Base-by-base conservation (phyloP, 2,888 invertebrate species). In the Drosophila barbarae region DNA sequence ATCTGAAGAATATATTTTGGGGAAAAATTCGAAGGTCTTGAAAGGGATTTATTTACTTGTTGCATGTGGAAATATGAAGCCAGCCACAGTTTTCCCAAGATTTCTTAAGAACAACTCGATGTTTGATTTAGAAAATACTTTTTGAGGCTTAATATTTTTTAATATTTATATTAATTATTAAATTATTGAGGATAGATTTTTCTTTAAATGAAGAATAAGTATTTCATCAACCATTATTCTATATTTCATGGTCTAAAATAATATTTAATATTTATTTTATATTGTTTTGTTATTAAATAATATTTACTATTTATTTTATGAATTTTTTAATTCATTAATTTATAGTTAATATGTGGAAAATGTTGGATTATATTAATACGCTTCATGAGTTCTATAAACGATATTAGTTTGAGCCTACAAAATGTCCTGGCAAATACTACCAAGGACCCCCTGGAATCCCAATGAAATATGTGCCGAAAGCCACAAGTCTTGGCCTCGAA, bases 11-110 rank as follows among this genome's bases (percentile, higher is more conserved):
- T 18, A 13, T 30, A 0, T 7, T 8, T 7, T 7, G 8, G 30
- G 23, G 23, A 4, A 9, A 46, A 21, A 8, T 12, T 18, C 2
- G 0, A 8, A 2, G 8, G 13, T 18, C 12, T 12, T 8, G 1
- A 7, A 46, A 18, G 13, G 12, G 28, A 28, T 28, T 46, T 2
- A 7, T 13, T n/a, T 34, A 55, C 58, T 57, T 57, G 58, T 57
- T 41, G 41, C 32, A 56, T 41, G 56, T 34, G 39, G 5, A 28
- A 28, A 28, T 0, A 6, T 3, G 2, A 21, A 39, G 21, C 0
- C 13, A 7, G 2, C 9, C 1, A 12, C 15, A 7, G 12, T 28
- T 23, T 23, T 21, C 3, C 10, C 6, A 1, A 5, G 3, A 7
- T 7, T 18, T 5, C 7, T 3, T 9, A 8, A 2, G 3, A 8